Evolutionary conservation across 2,888 invertebrate species (phyloP), one percentile per base, ranked within the genome.

Genomic region (Tanaodytes sp.): DNA sequence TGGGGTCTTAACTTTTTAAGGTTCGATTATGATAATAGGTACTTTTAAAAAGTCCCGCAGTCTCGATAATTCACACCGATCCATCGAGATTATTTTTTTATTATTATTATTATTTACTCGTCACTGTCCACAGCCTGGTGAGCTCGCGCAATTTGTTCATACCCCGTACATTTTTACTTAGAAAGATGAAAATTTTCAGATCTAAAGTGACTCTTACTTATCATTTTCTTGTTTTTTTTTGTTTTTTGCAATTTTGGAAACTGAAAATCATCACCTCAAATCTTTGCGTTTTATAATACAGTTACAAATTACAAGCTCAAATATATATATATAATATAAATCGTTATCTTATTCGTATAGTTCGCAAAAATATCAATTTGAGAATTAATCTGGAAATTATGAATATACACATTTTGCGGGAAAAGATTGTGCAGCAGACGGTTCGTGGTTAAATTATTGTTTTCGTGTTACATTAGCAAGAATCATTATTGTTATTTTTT

Each of bases 41-140:
- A 62, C 62, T 61, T 62, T 57, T 68, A 54, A 14, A 52, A 67
- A 57, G 62, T 51, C 52, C 52, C 62, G 45, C 43, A 51, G 37
- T 65, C 54, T 48, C 48, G 66, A 59, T 48, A 54, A 42, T 59
- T 59, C 59, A 59, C 48, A 54, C 49, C 54, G 66, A 66, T 59
- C 54, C 51, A 40, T 64, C 55, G 63, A 64, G 63, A 55, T 49
- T 49, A 5, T n/a, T n/a, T n/a, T n/a, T n/a, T n/a, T n/a, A n/a
- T n/a, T n/a, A n/a, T n/a, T n/a, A n/a, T n/a, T n/a, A n/a, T n/a
- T n/a, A n/a, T 16, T 55, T 54, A 51, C 57, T 64, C 59, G 49
- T 64, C 65, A 55, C 55, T 61, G 64, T 71, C 64, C 71, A 71
- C 71, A 71, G 71, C 71, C 71, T 72, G 64, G 71, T 72, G 71